These are phyloP conservation scores for Leucania comma DNA, from an alignment of 2,888 invertebrate genomes.

Conservation along the genomic window DNA sequence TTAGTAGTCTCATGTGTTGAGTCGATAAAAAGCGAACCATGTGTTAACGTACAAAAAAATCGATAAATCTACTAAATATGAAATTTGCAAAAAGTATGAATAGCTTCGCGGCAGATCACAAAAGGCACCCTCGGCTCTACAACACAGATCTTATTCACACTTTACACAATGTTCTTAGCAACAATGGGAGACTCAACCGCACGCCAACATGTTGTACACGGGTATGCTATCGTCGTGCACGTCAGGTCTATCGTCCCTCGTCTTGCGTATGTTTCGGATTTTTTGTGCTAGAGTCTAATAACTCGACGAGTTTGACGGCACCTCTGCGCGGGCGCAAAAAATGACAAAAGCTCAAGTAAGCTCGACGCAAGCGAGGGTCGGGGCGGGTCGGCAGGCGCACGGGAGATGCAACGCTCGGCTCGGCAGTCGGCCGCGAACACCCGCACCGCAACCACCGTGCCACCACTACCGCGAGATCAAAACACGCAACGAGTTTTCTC, in stretches of 20 bases:
- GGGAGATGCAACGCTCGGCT: conserved; percentile 61
- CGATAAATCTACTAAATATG: conserved; percentile 74
- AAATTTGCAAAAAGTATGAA: conserved; percentile 71
- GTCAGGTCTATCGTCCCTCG: conserved; percentile 85
- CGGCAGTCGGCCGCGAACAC: conserved; percentile 81
- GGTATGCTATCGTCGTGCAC: conserved; percentile 79
- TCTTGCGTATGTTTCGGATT: conserved; percentile 83
- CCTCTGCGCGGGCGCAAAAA: conserved; percentile 90
- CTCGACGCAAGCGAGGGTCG: conserved; percentile 83
- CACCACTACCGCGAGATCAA: conserved; percentile 18
- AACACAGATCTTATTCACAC: conserved; percentile 85
- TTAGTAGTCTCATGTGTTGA: conserved; percentile 44
- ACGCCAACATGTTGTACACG: conserved; percentile 81
- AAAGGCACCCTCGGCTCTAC: conserved; percentile 76
- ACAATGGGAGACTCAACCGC: conserved; percentile 85
- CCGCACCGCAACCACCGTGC: conserved; percentile 54
- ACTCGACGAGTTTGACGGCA: conserved; percentile 90
- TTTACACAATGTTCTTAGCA: conserved; percentile 81
- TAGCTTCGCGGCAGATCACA: conserved; percentile 74
- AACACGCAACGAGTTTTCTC: conserved; percentile 42
- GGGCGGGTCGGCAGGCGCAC: conserved; percentile 68
- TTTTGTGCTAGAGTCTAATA: conserved; percentile 87
- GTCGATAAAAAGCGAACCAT: conserved; percentile 52
- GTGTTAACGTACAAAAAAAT: conserved; percentile 58
- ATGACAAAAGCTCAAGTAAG: conserved; percentile 86